Percentiles rank a stretch among this genome's conserved stretches.
phyloP scores from a whole-genome alignment of 2,797 vertebrate species.

The Thripadectes ignobilis region DNA sequence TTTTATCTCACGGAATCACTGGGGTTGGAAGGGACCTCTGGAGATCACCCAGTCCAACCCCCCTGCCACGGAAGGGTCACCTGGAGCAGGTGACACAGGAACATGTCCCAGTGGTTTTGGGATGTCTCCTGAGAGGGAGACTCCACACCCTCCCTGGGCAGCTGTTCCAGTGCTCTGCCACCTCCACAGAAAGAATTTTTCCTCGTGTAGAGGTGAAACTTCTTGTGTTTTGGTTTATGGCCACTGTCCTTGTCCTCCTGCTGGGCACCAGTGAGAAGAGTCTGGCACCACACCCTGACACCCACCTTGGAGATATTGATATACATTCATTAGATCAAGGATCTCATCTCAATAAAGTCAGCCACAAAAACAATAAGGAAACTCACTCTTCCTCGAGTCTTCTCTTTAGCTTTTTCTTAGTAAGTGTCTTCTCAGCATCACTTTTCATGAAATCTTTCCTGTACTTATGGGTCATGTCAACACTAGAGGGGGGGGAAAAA shows the following conservation, averaged over 20 bases:
- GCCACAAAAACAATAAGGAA: neutral
- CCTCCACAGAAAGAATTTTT: neutral
- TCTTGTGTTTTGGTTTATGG: neutral
- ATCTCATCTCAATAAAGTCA: neutral
- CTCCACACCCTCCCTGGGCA: neutral
- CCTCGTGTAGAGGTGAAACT: neutral
- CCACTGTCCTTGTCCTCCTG: neutral
- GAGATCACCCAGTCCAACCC: neutral
- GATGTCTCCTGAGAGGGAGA: neutral
- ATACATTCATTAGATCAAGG: neutral
- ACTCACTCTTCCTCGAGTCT: constrained; percentile 91
- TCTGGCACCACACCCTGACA: neutral
- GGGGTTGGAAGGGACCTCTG: neutral
- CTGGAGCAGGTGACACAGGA: neutral
- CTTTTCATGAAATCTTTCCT: constrained; percentile 85
- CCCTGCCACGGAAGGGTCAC: neutral
- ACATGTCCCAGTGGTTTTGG: neutral
- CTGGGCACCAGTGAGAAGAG: neutral
- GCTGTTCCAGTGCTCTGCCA: neutral
- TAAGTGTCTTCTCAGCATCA: constrained; percentile 78
- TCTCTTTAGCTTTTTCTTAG: constrained; percentile 83
- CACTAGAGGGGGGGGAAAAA: constrained; percentile 58
- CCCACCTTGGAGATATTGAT: no score
- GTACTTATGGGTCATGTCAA: constrained; percentile 88
- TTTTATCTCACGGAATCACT: neutral